A percentile compares a stretch with the other conserved stretches of the same genome.
These are phyloP conservation scores for Euschistus heros DNA, from an alignment of 1,140 invertebrate species.

Conservation along the genomic window DNA sequence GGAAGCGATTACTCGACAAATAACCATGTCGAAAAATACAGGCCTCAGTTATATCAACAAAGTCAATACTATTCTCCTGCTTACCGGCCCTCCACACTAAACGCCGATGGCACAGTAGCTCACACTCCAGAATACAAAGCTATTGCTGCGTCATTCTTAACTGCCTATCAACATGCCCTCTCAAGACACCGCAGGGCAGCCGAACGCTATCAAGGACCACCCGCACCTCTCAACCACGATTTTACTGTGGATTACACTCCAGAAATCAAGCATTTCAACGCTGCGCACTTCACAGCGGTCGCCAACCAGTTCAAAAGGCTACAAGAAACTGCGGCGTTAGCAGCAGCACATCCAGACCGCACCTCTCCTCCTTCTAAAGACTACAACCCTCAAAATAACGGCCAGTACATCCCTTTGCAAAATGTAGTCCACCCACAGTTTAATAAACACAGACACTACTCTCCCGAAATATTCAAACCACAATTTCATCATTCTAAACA, in stretches of 20 bases:
- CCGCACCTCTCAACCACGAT: constrained; percentile 28
- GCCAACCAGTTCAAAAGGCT: constrained; percentile 25
- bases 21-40: constrained; percentile 28
- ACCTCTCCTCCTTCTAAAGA: background rate
- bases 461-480: too few relatives aligned
- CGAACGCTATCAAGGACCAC: background rate
- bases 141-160: too few relatives aligned
- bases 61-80: too few relatives aligned
- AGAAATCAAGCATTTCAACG: constrained; percentile 46
- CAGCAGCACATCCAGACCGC: constrained; percentile 22
- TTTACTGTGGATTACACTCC: constrained; percentile 37
- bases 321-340: too few relatives aligned
- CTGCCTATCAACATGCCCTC: too few relatives aligned
- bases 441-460: too few relatives aligned
- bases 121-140: constrained; percentile 38
- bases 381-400: too few relatives aligned
- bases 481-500: too few relatives aligned
- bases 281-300: constrained; percentile 42
- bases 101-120: constrained; percentile 37
- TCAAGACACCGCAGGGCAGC: too few relatives aligned
- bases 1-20: too few relatives aligned
- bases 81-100: background rate
- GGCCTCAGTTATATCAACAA: constrained; percentile 33
- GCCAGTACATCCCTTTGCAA: too few relatives aligned
- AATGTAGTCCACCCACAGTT: too few relatives aligned